These are phyloP conservation scores for Artibeus jamaicensis DNA, from an alignment of 2,797 vertebrate genomes.

Conservation along the genomic window DNA sequence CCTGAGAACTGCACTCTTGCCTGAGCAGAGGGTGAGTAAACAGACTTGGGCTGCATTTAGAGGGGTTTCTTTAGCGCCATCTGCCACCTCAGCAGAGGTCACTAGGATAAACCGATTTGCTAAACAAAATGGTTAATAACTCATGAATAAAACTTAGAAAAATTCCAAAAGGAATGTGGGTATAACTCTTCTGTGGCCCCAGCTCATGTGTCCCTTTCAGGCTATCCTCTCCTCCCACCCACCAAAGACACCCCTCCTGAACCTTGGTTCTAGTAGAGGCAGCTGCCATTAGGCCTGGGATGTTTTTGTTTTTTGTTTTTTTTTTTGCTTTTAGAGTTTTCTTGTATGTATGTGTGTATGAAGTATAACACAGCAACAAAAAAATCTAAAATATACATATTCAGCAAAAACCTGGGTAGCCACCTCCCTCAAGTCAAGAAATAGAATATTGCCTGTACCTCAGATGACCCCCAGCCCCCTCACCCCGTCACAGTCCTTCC, in stretches of 20 bases:
- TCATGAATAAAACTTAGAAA: slow-evolving; percentile 93
- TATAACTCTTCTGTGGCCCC: neutral
- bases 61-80: slow-evolving; percentile 86
- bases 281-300: slow-evolving; percentile 86
- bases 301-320: neutral
- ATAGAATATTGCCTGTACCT: neutral
- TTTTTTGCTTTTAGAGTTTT: neutral
- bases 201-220: slow-evolving; percentile 34
- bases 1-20: slow-evolving; percentile 77
- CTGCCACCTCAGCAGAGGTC: slow-evolving; percentile 87
- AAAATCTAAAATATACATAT: neutral
- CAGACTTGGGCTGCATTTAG: slow-evolving; percentile 76
- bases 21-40: slow-evolving; percentile 78
- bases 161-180: slow-evolving; percentile 74
- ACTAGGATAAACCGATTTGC: slow-evolving; percentile 85
- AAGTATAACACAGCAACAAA: neutral
- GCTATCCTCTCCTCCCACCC: neutral
- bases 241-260: slow-evolving; percentile 75
- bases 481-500: neutral
- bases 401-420: neutral
- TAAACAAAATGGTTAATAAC: slow-evolving; percentile 87
- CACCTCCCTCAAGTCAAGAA: neutral
- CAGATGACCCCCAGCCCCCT: too few species aligned
- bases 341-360: neutral
- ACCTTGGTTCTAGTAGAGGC: slow-evolving; percentile 83